These are phyloP conservation scores for Falco naumanni DNA, from an alignment of 2,797 vertebrate genomes.

Conservation along the genomic window DNA sequence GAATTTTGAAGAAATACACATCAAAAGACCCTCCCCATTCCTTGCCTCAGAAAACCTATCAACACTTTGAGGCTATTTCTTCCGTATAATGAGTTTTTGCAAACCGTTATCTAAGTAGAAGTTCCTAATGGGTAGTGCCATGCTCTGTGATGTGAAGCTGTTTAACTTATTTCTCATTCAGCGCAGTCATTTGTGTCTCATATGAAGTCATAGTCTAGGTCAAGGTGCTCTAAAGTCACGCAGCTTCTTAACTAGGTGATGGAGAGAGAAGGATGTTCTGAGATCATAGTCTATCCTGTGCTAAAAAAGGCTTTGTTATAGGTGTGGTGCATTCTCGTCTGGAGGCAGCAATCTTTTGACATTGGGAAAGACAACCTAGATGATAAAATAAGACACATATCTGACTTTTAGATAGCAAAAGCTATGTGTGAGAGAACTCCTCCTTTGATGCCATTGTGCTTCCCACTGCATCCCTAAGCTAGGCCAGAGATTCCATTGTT, in stretches of 20 bases:
- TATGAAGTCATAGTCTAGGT: background rate
- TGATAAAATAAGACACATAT: background rate
- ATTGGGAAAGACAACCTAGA: background rate
- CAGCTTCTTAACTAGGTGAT: background rate
- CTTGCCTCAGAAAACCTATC: background rate
- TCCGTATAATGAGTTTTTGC: background rate
- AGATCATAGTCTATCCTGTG: background rate
- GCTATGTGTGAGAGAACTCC: background rate
- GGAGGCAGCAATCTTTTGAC: background rate
- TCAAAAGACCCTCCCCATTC: background rate
- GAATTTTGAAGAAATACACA: background rate
- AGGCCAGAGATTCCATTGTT: background rate
- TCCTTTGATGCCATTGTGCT: fast-evolving
- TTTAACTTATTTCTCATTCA: background rate
- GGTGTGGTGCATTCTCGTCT: background rate
- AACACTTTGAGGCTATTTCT: background rate
- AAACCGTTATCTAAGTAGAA: background rate
- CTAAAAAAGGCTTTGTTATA: background rate
- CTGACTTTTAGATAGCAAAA: background rate
- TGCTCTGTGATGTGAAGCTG: background rate
- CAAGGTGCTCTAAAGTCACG: background rate
- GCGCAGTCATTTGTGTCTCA: background rate
- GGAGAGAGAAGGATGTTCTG: background rate
- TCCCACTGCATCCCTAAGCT: background rate
- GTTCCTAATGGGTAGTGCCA: background rate